A percentile compares a stretch with the other conserved stretches of the same genome.
phyloP scores from a whole-genome alignment of 2,797 vertebrate genomes.

The Pelobates cultripes region DNA sequence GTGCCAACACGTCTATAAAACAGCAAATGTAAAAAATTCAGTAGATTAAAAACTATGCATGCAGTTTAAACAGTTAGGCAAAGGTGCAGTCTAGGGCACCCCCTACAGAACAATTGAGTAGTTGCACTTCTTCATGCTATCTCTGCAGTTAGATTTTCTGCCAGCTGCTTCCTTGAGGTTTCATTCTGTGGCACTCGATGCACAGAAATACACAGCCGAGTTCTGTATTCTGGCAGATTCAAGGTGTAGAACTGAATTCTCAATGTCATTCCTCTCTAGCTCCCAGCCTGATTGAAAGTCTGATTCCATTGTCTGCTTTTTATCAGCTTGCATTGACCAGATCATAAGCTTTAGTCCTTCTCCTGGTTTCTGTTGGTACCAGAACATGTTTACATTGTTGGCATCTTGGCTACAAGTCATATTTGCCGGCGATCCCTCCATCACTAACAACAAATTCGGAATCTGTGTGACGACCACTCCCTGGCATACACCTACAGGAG shows the following conservation, averaged over 20 bases:
- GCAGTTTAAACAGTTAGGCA: too few species aligned
- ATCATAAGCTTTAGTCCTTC: constrained; percentile 27
- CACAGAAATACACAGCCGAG: constrained; percentile 30
- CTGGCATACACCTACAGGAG: background rate
- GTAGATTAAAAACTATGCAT: too few species aligned
- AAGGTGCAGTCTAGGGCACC: background rate
- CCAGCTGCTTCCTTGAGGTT: background rate
- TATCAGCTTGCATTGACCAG: background rate
- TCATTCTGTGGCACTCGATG: constrained; percentile 24
- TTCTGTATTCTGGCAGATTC: background rate
- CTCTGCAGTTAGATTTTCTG: background rate
- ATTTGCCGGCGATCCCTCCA: background rate
- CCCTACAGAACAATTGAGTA: background rate
- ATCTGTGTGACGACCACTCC: constrained; percentile 19
- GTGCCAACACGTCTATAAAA: too few species aligned
- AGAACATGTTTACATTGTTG: constrained; percentile 8
- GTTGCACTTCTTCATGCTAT: background rate
- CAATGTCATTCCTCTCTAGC: background rate
- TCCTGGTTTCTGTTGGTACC: constrained; percentile 31
- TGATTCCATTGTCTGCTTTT: background rate
- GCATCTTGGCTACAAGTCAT: background rate
- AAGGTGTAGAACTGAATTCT: background rate
- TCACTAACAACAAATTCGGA: background rate
- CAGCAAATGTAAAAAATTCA: too few species aligned
- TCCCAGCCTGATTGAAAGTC: background rate